Conservation (phyloP, 2,113 vertebrate genomes). For the Scortum barcoo region DNA sequence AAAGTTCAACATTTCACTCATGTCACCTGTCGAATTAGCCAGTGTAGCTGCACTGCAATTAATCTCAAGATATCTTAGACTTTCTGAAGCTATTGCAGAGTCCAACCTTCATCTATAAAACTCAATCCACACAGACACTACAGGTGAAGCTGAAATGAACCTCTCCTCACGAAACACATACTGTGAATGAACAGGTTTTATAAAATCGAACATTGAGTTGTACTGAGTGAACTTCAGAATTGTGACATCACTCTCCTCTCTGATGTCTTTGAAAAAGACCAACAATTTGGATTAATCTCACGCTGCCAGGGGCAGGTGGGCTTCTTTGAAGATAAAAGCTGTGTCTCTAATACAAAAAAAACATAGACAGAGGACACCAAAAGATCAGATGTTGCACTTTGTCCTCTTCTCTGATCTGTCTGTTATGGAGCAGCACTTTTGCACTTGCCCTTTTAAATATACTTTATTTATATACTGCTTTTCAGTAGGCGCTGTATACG, state of each 20-base stretch:
- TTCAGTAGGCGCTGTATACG: not conserved
- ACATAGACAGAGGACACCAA: fast-evolving
- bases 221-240: not conserved
- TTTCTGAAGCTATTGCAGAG: not conserved
- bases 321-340: slow-evolving; percentile 36
- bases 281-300: slow-evolving; percentile 4
- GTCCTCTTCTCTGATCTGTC: not conserved
- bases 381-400: slow-evolving; percentile 8
- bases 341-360: not conserved
- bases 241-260: not conserved
- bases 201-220: not conserved
- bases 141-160: not conserved
- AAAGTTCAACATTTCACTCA: not conserved
- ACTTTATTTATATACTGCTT: not conserved
- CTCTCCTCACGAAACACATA: not conserved
- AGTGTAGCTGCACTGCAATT: not conserved
- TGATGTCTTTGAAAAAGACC: not conserved
- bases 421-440: not conserved
- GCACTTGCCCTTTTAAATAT: not conserved
- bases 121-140: not conserved
- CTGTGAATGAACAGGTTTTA: not conserved
- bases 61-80: not conserved
- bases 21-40: not conserved
- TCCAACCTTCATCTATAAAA: not conserved
- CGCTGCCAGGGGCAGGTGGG: not conserved